A percentile compares a stretch with the other conserved stretches of the same genome.
Evolutionary conservation across 2,113 vertebrate species (phyloP).

Genomic region (Athene noctua): DNA sequence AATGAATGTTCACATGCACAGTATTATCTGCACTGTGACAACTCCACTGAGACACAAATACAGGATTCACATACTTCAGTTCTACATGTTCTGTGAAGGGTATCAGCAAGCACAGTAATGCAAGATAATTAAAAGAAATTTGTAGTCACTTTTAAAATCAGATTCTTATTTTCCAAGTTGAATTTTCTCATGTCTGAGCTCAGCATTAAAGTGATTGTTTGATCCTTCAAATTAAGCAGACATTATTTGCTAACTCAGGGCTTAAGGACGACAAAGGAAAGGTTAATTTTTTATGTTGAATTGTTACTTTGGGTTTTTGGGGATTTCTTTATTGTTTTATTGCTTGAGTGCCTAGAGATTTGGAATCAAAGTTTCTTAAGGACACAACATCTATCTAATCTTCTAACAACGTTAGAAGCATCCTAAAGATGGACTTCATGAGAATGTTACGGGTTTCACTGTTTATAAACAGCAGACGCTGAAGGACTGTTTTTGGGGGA

Average conservation of each 20-base stretch:
- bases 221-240: background rate
- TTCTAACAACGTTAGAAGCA: background rate
- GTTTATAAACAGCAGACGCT: background rate
- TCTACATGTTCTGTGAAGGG: background rate
- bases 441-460: background rate
- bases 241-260: background rate
- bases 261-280: background rate
- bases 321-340: background rate
- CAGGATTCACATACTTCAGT: background rate
- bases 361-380: background rate
- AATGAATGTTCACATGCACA: fast-evolving
- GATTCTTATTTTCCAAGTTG: background rate
- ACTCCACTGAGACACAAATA: background rate
- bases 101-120: background rate
- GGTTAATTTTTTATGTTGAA: background rate
- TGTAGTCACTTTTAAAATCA: background rate
- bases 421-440: background rate
- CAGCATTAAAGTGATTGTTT: background rate
- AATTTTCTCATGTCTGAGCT: background rate
- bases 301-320: background rate
- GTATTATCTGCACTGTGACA: background rate
- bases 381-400: background rate
- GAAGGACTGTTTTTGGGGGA: background rate
- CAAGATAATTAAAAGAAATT: background rate
- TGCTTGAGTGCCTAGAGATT: background rate